phyloP scores from a whole-genome alignment of 2,113 vertebrate genomes.

The Raja brachyura region DNA sequence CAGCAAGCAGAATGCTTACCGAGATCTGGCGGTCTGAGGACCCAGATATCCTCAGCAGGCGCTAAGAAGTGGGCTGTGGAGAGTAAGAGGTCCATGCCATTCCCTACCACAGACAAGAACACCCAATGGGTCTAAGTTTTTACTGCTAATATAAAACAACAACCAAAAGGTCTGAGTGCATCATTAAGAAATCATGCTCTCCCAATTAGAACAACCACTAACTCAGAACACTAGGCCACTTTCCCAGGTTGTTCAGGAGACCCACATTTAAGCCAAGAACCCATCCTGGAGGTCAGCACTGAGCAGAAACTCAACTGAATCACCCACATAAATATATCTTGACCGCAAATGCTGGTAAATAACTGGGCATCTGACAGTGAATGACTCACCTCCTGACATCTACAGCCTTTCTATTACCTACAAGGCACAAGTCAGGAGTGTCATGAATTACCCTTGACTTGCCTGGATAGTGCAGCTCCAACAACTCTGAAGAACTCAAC shows the following conservation, averaged over 20 bases:
- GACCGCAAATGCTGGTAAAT: too few relatives aligned
- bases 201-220: not conserved
- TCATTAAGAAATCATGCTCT: not conserved
- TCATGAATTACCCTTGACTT: too few relatives aligned
- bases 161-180: not conserved
- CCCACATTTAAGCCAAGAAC: not conserved
- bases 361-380: too few relatives aligned
- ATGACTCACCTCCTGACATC: too few relatives aligned
- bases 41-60: conserved; percentile 61
- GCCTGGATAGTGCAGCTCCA: too few relatives aligned
- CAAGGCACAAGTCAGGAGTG: too few relatives aligned
- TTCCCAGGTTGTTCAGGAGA: too few relatives aligned
- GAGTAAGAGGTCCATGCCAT: conserved; percentile 48
- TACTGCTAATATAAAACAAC: not conserved
- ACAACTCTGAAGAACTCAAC: too few relatives aligned
- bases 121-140: not conserved
- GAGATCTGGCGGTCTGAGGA: conserved; percentile 58
- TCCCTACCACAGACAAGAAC: conserved; percentile 52
- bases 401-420: too few relatives aligned
- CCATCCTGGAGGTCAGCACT: too few relatives aligned
- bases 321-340: too few relatives aligned
- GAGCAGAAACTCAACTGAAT: too few relatives aligned
- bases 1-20: conserved; percentile 56
- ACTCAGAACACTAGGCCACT: not conserved
- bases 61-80: conserved; percentile 53